Conservation (phyloP, 2,888 invertebrate species). For the Ophraella communa region DNA sequence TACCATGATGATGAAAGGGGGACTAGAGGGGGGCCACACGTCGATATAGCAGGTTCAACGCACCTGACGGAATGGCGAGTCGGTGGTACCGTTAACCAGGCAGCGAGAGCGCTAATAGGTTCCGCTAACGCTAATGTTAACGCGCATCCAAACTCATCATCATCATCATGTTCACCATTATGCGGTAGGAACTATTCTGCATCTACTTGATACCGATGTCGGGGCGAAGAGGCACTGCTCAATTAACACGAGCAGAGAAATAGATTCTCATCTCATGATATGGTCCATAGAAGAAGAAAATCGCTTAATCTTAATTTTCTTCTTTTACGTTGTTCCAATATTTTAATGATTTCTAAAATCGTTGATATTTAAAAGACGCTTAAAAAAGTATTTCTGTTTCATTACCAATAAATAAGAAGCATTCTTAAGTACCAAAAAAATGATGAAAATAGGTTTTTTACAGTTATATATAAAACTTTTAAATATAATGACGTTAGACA, state of each 20-base stretch:
- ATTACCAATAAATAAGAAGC: too few relatives aligned
- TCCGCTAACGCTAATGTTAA: conserved; percentile 55
- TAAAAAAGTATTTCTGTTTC: too few relatives aligned
- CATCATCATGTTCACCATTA: conserved; percentile 5
- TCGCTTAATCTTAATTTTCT: too few relatives aligned
- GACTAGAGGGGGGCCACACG: conserved; percentile 40
- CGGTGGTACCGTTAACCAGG: conserved; percentile 55
- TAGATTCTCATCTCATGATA: not conserved
- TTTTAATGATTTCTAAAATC: too few relatives aligned
- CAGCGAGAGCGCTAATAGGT: conserved; percentile 53
- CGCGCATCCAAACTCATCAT: conserved; percentile 12
- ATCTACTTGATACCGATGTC: not conserved
- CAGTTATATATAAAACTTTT: too few relatives aligned
- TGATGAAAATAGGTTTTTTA: too few relatives aligned
- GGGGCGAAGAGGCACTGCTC: not conserved
- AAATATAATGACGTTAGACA: too few relatives aligned
- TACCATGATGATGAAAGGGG: conserved; percentile 22
- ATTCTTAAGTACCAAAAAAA: too few relatives aligned
- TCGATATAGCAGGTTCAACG: conserved; percentile 56
- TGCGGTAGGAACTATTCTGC: conserved; percentile 4
- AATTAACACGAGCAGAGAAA: not conserved
- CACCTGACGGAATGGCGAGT: conserved; percentile 60
- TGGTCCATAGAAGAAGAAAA: not conserved
- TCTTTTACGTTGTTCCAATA: too few relatives aligned
- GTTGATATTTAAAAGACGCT: too few relatives aligned